phyloP scores from a whole-genome alignment of 2,113 vertebrate species.

The Datnioides undecimradiatus region DNA sequence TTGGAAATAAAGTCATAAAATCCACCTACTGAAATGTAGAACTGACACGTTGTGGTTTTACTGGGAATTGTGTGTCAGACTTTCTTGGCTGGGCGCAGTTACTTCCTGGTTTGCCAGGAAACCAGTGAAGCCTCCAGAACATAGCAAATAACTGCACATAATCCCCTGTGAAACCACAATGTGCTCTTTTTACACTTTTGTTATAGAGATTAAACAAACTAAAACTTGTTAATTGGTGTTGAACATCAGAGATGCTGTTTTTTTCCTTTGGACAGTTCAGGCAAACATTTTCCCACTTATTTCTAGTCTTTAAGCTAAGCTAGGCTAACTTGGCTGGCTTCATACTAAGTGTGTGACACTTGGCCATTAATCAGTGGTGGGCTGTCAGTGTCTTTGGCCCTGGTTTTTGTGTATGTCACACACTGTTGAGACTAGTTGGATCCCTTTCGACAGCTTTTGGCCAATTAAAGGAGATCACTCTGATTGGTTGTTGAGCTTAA shows the following conservation, averaged over 20 bases:
- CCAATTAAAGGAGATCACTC: too few species aligned
- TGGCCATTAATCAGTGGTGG: too few species aligned
- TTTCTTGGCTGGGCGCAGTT: constrained; percentile 9
- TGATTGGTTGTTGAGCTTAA: too few species aligned
- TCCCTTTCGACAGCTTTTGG: too few species aligned
- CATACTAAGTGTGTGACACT: too few species aligned
- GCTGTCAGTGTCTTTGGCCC: too few species aligned
- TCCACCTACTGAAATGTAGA: neutral
- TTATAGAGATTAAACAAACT: neutral
- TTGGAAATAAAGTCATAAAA: neutral
- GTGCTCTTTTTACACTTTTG: neutral
- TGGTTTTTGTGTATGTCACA: too few species aligned
- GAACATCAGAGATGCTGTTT: neutral
- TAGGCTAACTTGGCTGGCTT: neutral
- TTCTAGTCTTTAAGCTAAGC: neutral
- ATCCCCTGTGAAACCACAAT: neutral
- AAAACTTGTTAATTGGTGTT: neutral
- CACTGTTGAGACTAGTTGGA: too few species aligned
- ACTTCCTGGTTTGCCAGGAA: constrained; percentile 23
- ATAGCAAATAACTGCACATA: constrained; percentile 8
- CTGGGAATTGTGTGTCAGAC: constrained; percentile 26
- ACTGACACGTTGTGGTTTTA: constrained; percentile 3
- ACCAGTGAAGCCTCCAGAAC: neutral
- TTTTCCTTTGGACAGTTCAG: neutral
- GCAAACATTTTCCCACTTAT: neutral